phyloP scores from a whole-genome alignment of 2,113 vertebrate species.

The Lipotes vexillifer region DNA sequence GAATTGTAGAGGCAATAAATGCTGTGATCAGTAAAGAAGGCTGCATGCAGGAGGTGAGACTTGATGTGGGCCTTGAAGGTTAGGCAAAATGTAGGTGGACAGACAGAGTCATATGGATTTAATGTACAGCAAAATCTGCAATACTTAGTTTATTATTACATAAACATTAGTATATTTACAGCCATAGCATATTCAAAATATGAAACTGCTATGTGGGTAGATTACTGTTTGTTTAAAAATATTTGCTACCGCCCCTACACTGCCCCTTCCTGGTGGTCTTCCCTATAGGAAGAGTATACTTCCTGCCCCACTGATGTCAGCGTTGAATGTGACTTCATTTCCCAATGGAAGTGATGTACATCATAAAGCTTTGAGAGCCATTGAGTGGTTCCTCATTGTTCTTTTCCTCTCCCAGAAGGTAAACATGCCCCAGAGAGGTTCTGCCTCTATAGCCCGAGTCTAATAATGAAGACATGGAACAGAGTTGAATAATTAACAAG shows the following conservation, averaged over 20 bases:
- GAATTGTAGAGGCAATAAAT: background rate
- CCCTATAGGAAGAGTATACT: background rate
- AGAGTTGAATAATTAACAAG: background rate
- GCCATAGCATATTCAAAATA: background rate
- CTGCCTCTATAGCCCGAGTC: background rate
- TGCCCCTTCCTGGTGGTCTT: background rate
- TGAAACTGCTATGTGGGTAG: background rate
- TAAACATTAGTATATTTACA: background rate
- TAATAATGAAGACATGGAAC: background rate
- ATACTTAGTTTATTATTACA: background rate
- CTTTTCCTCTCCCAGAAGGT: background rate
- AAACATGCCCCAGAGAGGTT: background rate
- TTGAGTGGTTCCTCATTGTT: background rate
- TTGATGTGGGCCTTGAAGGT: background rate
- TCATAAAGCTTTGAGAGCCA: background rate
- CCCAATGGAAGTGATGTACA: background rate
- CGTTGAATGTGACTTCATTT: background rate
- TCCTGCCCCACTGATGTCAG: background rate
- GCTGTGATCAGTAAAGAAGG: background rate
- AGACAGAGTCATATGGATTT: background rate
- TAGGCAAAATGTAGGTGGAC: background rate
- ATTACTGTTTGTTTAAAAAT: background rate
- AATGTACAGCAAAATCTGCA: background rate
- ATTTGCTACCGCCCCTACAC: background rate
- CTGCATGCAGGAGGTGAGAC: background rate